Evolutionary conservation across 2,113 vertebrate genomes (phyloP), one percentile per base, ranked within the genome.

Genomic region (Poeciliopsis retropinna): DNA sequence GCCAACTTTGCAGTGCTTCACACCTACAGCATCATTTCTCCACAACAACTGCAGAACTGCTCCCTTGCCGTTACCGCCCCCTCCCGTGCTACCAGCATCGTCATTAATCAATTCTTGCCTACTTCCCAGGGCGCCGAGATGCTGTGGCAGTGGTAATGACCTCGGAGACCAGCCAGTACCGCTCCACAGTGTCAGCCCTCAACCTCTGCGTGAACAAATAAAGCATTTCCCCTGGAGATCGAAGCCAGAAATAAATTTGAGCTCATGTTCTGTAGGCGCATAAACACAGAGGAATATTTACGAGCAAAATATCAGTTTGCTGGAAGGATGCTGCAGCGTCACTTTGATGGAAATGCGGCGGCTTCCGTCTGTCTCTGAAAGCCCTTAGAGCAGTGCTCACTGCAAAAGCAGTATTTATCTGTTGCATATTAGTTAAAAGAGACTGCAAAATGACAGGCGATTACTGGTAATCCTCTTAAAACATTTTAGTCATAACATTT

Each of bases 21-120:
- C 14, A 19, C 44, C 44, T 17, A 47, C 17, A 5, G 14, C 44
- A 75, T 72, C 87, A 64, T 54, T 67, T 41, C 51, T 41, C 44
- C 39, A 64, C 60, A 79, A 75, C 68, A 81, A 57, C 60, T 81
- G 70, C 83, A 70, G 75, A 72, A 51, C 74, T 77, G 69, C 67
- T 72, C 39, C 72, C 75, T 68, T 67, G 39, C 71, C 68, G 64
- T 76, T 64, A 78, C 78, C 1, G 5, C 76, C 64, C 67, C 73
- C 76, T 74, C 70, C 74, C 79, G 67, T 14, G 12, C 81, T 85
- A 60, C 57, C 22, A 73, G 77, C 82, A 73, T 72, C 39, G 85
- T 82, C 90, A 93, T 93, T 90, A 91, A 92, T 93, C 91, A 92
- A 88, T 88, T 80, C 81, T 82, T 81, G 78, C 83, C 85, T 84